Evolutionary conservation across 2,113 vertebrate genomes (phyloP).

Genomic region (Sylvilagus bachmani): DNA sequence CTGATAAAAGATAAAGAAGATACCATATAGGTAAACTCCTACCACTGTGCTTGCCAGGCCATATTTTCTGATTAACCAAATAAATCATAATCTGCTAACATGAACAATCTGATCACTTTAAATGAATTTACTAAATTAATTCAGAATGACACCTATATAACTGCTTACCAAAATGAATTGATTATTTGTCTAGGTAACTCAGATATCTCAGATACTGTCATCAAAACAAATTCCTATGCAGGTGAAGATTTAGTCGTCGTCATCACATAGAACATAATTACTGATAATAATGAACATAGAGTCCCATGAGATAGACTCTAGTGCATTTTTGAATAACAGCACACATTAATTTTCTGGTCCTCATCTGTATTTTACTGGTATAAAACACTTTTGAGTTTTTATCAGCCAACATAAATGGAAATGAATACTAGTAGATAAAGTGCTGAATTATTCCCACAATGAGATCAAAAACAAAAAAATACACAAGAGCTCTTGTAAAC

Average conservation of each 20-base stretch:
- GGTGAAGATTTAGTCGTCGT: constrained; percentile 27
- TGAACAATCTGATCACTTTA: constrained; percentile 49
- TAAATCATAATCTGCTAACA: constrained; percentile 51
- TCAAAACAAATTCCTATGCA: constrained; percentile 57
- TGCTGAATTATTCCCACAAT: not conserved
- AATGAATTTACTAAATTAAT: constrained; percentile 63
- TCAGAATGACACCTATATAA: constrained; percentile 58
- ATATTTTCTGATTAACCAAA: constrained; percentile 52
- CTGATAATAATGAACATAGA: constrained; percentile 6
- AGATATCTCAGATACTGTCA: constrained; percentile 33
- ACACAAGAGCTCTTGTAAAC: not conserved
- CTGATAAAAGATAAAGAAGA: constrained; percentile 39
- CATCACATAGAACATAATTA: constrained; percentile 39
- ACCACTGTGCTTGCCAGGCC: not conserved
- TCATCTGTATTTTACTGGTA: not conserved
- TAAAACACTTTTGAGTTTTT: constrained; percentile 45
- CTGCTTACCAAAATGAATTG: constrained; percentile 63
- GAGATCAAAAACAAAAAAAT: constrained; percentile 32
- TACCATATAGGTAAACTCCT: not conserved
- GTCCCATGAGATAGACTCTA: not conserved
- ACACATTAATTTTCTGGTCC: not conserved
- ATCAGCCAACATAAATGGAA: constrained; percentile 25
- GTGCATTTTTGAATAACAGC: not conserved
- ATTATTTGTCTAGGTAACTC: constrained; percentile 61
- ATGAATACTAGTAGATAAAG: constrained; percentile 19